Percentiles rank a stretch among this genome's conserved stretches.
These are phyloP conservation scores for Trachelus iudaicus DNA, from an alignment of 2,888 invertebrate genomes.

Conservation along the genomic window DNA sequence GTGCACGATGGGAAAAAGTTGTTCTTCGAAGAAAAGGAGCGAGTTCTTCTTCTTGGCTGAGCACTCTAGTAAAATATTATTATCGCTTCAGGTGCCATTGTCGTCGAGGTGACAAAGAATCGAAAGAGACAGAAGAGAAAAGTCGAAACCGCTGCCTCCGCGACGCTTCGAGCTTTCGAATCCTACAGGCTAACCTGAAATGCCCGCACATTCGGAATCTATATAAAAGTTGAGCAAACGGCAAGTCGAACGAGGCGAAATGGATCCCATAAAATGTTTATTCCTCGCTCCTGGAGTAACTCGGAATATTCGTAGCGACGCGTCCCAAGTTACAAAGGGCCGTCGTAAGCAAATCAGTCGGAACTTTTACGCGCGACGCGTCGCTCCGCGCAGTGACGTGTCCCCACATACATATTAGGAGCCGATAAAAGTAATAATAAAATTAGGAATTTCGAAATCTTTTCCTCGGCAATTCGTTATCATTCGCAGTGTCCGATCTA, in stretches of 20 bases:
- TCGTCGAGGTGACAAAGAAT: neutral
- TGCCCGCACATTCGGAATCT: slow-evolving; percentile 41
- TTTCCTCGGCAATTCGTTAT: too few relatives aligned
- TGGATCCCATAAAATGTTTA: slow-evolving; percentile 46
- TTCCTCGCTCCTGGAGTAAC: slow-evolving; percentile 22
- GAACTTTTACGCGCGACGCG: slow-evolving; percentile 9
- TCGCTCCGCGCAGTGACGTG: too few relatives aligned
- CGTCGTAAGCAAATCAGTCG: slow-evolving; percentile 31
- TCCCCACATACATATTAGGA: too few relatives aligned
- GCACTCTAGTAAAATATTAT: slow-evolving; percentile 10
- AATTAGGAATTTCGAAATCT: too few relatives aligned
- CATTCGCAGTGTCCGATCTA: too few relatives aligned
- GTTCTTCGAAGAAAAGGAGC: neutral
- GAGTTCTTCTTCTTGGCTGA: neutral
- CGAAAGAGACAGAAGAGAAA: neutral
- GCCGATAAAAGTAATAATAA: too few relatives aligned
- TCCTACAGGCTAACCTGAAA: slow-evolving; percentile 24
- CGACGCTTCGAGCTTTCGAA: neutral
- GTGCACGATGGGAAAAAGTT: neutral
- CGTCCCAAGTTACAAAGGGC: slow-evolving; percentile 12
- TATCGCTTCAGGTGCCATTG: slow-evolving; percentile 7
- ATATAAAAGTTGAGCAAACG: slow-evolving; percentile 46
- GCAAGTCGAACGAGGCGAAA: slow-evolving; percentile 30
- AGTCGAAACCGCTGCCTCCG: neutral
- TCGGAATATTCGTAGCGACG: neutral